These are phyloP conservation scores for Ruditapes philippinarum DNA, from an alignment of 1,140 invertebrate genomes.

Conservation along the genomic window DNA sequence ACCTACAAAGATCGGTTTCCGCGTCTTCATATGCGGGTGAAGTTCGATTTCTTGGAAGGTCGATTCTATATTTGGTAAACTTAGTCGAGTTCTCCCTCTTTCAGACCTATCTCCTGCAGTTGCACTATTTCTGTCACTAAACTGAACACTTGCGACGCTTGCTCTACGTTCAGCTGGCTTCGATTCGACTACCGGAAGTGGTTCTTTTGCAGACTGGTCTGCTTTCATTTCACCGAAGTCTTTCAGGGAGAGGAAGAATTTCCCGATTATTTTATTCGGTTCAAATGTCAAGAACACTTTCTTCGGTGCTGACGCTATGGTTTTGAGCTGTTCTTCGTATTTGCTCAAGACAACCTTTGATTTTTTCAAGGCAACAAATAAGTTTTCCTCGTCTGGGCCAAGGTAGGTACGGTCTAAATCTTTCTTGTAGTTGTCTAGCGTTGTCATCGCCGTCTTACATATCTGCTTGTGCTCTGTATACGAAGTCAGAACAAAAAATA, in stretches of 20 bases:
- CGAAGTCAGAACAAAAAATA: too few relatives aligned
- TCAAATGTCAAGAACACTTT: slow-evolving; percentile 6
- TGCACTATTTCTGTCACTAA: neutral
- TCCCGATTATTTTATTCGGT: slow-evolving; percentile 31
- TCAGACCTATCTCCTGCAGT: neutral
- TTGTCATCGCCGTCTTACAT: slow-evolving; percentile 48
- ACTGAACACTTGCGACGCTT: slow-evolving; percentile 4
- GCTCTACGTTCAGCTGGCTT: neutral
- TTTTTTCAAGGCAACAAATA: slow-evolving; percentile 52
- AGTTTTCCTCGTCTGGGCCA: slow-evolving; percentile 25
- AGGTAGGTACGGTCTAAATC: slow-evolving; percentile 49
- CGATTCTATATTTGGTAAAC: slow-evolving; percentile 34
- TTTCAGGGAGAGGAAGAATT: slow-evolving; percentile 54
- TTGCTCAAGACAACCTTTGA: slow-evolving; percentile 36
- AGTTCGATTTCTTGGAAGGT: neutral
- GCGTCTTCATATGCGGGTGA: neutral
- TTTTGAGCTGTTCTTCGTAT: slow-evolving; percentile 43
- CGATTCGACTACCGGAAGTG: neutral
- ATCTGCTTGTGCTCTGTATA: slow-evolving; percentile 53
- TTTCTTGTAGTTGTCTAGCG: slow-evolving; percentile 52
- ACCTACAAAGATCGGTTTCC: slow-evolving; percentile 50
- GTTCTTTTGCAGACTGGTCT: slow-evolving; percentile 20
- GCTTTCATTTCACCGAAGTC: slow-evolving; percentile 58
- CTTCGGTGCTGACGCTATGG: slow-evolving; percentile 18
- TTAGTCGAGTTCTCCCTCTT: neutral